Evolutionary conservation across 2,113 vertebrate species (phyloP), one percentile per base, ranked within the genome.

Genomic region (Eupsittula cactorum): DNA sequence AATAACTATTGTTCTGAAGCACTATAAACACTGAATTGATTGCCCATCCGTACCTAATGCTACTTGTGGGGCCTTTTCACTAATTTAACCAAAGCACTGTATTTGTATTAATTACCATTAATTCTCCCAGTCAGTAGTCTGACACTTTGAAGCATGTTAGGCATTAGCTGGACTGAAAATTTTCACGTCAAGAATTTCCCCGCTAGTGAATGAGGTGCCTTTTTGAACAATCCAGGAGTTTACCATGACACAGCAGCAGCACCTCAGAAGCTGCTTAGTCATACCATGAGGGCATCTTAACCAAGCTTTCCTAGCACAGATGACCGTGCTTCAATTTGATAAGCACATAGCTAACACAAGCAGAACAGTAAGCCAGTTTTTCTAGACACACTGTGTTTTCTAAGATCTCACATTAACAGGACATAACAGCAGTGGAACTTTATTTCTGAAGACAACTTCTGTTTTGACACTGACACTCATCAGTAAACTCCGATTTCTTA

Each of bases 281-380:
- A 69, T 77, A 31, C 55, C 1, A 1, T 10, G 11, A 6, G 2
- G 50, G 39, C 44, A 50, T 24, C 59, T 77, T n/a, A 18, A 20
- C 50, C 47, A 69, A 24, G 44, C 4, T 74, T 78, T 29, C 52
- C 27, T 2, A 27, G 17, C 0, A 0, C 11, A 60, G 55, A 39
- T 85, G 50, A 35, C 42, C 31, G 2, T 13, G 20, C 46, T 74
- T 59, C n/a, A 50, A 50, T 64, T 55, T 64, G 21, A 17, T 29
- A 68, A 81, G 44, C 35, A 77, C 10, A 13, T 2, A 71, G 28
- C 28, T 52, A 42, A 42, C 16, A 62, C 24, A n/a, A 2, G 9
- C 44, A 83, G 41, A 88, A 78, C 3, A 60, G 33, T 37, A 16
- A 59, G 3, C 33, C 44, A 59, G 4, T 31, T 88, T 70, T n/a